Evolutionary conservation across 1,140 invertebrate species (phyloP), one percentile per base, ranked within the genome.

Genomic region (Caerostris darwini): DNA sequence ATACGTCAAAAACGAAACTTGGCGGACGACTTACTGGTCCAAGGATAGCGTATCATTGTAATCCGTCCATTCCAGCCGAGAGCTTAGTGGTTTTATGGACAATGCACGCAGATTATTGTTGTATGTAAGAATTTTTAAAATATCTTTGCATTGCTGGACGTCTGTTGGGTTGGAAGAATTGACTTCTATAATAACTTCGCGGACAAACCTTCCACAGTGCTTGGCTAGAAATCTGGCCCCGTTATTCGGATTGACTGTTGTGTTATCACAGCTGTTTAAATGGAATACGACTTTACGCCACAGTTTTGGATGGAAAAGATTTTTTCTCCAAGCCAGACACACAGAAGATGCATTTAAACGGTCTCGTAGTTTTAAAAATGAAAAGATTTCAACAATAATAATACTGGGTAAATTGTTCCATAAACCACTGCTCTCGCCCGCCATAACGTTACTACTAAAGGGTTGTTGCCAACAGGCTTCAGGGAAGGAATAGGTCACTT

Each of bases 381-480:
- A 97, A 95, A 97, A 97, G 95, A 97, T 96, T 95, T 97, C 97
- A 67, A 97, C 96, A 94, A 97, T 96, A 94, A 97, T 96, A 92
- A 97, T 96, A 95, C 96, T 97, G 94, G 97, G 97, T 94, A 97
- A 95, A 95, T 96, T 96, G 94, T 96, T 96, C 97, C 97, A 97
- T 94, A 94, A 94, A 94, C 94, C 82, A 82, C 89, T 71, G 92
- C 85, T 93, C 71, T 94, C 58, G 92, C 90, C 87, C 89, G 90
- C 81, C 94, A 94, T 89, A 83, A 94, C 82, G 85, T 64, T 82
- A 61, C 90, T 87, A n/a, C 81, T 67, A 6, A 12, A 5, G 7
- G 10, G 7, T 50, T 67, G 69, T 90, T 93, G 92, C 92, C 92
- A 81, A 34, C 34, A 77, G 71, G 4, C 34, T 50, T 3, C 53